phyloP scores from a whole-genome alignment of 2,797 vertebrate genomes.

The Poecilia gillii region DNA sequence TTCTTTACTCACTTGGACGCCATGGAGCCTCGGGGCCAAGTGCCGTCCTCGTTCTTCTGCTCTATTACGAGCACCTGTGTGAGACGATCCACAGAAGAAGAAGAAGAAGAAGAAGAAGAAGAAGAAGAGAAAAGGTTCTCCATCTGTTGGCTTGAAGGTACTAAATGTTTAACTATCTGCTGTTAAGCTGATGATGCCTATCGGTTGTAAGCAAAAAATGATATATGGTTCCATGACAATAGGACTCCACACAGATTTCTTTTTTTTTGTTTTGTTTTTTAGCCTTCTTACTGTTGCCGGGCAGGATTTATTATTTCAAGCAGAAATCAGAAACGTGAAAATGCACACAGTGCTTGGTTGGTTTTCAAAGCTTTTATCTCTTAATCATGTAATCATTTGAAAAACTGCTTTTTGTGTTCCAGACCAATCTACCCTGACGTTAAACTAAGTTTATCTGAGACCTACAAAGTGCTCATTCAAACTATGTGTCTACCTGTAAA shows the following conservation, averaged over 20 bases:
- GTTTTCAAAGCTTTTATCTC: not conserved
- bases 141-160: conserved; percentile 16
- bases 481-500: not conserved
- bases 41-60: conserved; percentile 95
- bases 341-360: not conserved
- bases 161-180: not conserved
- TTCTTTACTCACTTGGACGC: conserved; percentile 90
- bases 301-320: not conserved
- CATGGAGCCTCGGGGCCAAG: conserved; percentile 95
- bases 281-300: not conserved
- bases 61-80: conserved; percentile 97
- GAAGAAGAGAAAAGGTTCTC: conserved; percentile 16
- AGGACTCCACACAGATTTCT: not conserved
- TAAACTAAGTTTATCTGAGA: not conserved
- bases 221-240: not conserved
- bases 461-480: not conserved
- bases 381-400: not conserved
- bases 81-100: conserved; percentile 26
- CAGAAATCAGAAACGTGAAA: not conserved
- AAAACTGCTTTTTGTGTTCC: not conserved
- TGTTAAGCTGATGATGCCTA: not conserved
- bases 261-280: not conserved
- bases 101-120: conserved; percentile 15
- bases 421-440: not conserved
- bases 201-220: not conserved